Percentiles rank a stretch among this genome's conserved stretches.
These are phyloP conservation scores for Syrphus vitripennis DNA, from an alignment of 2,888 invertebrate species.

Conservation along the genomic window DNA sequence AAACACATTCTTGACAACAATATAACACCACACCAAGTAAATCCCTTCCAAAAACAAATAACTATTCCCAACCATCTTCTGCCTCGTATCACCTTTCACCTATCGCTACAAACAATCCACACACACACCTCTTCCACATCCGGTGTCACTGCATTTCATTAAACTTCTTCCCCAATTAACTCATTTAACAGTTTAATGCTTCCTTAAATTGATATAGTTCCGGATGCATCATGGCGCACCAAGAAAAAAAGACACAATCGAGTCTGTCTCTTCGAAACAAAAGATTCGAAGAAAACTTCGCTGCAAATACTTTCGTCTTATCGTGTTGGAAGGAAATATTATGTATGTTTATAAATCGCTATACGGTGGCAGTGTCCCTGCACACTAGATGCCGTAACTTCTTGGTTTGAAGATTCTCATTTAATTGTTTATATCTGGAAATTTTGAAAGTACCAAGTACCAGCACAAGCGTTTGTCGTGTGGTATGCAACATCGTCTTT, in stretches of 20 bases:
- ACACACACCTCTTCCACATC: conserved; percentile 51
- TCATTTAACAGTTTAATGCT: conserved; percentile 71
- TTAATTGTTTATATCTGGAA: conserved; percentile 7
- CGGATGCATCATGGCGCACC: conserved; percentile 56
- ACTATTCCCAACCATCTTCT: too few species aligned
- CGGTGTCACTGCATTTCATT: conserved; percentile 69
- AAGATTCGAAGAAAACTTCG: conserved; percentile 49
- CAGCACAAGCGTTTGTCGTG: conserved; percentile 26
- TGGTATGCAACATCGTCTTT: conserved; percentile 46
- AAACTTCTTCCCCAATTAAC: conserved; percentile 71
- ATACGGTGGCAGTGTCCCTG: background rate
- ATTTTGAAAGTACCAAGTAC: background rate
- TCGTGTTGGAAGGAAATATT: conserved; percentile 9
- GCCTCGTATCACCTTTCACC: too few species aligned
- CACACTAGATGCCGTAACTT: conserved; percentile 18
- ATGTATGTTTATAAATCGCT: background rate
- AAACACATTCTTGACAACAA: background rate
- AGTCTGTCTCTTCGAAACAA: conserved; percentile 44
- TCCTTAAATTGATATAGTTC: conserved; percentile 67
- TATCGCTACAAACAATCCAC: too few species aligned
- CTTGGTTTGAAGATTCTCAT: conserved; percentile 21
- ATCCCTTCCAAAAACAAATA: background rate
- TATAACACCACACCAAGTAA: background rate
- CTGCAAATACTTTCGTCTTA: conserved; percentile 24
- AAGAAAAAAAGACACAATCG: conserved; percentile 26